Conservation (phyloP, 2,888 invertebrate species). For the Margaritifera margaritifera region DNA sequence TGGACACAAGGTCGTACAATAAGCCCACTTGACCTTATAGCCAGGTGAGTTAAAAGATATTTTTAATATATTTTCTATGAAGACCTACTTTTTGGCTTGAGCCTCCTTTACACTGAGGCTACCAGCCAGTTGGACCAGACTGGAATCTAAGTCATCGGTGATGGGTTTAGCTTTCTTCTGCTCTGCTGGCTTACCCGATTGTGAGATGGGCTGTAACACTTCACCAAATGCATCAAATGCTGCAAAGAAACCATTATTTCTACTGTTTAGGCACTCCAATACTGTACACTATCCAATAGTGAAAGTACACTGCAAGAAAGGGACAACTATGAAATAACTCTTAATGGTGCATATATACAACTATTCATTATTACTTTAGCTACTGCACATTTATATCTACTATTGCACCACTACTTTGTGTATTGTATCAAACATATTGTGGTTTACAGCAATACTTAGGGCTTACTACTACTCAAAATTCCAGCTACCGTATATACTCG, state of each 20-base stretch:
- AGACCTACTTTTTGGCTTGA: constrained; percentile 67
- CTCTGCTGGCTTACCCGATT: constrained; percentile 32
- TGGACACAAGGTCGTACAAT: no score
- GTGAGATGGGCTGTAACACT: constrained; percentile 79
- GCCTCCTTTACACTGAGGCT: constrained; percentile 79
- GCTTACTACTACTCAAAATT: no score
- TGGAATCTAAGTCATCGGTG: constrained; percentile 94
- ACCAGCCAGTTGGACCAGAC: constrained; percentile 92
- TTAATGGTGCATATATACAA: constrained; percentile 4
- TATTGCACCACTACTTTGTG: no score
- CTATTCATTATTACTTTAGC: no score
- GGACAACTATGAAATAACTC: constrained; percentile 3
- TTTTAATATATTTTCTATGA: not conserved
- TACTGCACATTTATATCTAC: no score
- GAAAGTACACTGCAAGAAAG: not conserved
- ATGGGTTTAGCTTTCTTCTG: constrained; percentile 75
- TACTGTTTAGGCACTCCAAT: not conserved
- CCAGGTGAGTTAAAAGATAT: no score
- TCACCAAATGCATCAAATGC: constrained; percentile 85
- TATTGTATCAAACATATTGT: no score
- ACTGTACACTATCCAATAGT: not conserved
- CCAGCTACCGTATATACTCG: no score
- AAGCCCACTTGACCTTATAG: no score
- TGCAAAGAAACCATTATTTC: constrained; percentile 48
- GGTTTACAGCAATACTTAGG: no score